phyloP scores from a whole-genome alignment of 1,140 invertebrate genomes.

The Neotoxoptera formosana region DNA sequence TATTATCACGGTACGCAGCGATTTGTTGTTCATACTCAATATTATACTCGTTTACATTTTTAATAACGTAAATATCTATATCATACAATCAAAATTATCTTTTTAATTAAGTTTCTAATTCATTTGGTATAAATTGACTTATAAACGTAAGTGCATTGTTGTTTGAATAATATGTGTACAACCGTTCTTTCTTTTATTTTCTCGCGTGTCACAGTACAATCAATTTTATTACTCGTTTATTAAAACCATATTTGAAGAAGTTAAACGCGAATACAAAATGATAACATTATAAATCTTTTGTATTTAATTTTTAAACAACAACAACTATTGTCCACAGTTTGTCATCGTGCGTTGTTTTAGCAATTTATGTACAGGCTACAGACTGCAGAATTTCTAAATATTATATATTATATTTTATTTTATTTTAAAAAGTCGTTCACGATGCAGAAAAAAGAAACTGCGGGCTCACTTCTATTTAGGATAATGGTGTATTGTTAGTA shows the following conservation, averaged over 20 bases:
- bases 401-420: not conserved
- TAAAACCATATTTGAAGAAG: slow-evolving; percentile 3
- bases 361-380: not conserved
- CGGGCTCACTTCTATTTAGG: not conserved
- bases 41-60: not conserved
- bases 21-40: not conserved
- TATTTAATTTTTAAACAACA: not conserved
- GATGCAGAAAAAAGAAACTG: not conserved
- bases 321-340: not conserved
- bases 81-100: not conserved
- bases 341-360: not conserved
- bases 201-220: not conserved
- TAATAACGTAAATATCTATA: not conserved
- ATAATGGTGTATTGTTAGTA: not conserved
- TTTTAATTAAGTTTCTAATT: not conserved
- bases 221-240: slow-evolving; percentile 1
- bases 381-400: not conserved
- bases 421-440: not conserved
- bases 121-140: not conserved
- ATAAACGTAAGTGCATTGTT: not conserved
- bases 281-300: slow-evolving; percentile 21
- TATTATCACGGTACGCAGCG: not conserved
- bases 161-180: not conserved
- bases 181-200: not conserved
- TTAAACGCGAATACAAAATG: not conserved